Base-by-base conservation (phyloP, 2,113 vertebrate species). In the Notothenia coriiceps region DNA sequence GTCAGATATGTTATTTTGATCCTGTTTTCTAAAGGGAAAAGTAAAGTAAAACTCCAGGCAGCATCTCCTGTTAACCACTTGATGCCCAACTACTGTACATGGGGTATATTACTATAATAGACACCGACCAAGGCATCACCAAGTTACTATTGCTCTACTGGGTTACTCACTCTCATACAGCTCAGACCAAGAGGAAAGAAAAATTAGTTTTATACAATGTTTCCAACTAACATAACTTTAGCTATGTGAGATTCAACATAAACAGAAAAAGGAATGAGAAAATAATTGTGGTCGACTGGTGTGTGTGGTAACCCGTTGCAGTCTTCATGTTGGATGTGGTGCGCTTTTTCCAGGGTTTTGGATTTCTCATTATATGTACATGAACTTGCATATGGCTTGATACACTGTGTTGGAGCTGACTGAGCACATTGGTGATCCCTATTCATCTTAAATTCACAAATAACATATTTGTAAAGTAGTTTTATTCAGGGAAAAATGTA, bases 201-300 rank as follows among this genome's bases (percentile, higher is more conserved):
- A 85, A 90, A 91, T 91, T 88, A 64, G 86, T 85, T 85, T 71
- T 73, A 74, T 73, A 55, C 73, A 71, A 35, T 65, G 67, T 91
- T 94, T 93, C 89, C 84, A 87, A 71, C 74, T 86, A 73, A 88
- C 86, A 88, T 86, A 77, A 88, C 87, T 85, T 89, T 66, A 88
- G 74, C 73, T 62, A 75, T 75, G 88, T 25, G 86, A 89, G 88
- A 72, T 91, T 92, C 84, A 92, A 92, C 84, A 91, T 86, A 91
- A 93, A 93, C 88, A 92, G 85, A 84, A 75, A 82, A 86, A 85
- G 84, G 79, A 91, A 93, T 91, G 92, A 87, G 89, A 89, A 91
- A 91, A 92, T 82, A 83, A 89, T 85, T 91, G 91, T 87, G 84
- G 90, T 87, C 50, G 46, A 75, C 79, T 89, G 73, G 85, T 86